Evolutionary conservation across 2,888 invertebrate genomes (phyloP).

Genomic region (Leistus spinibarbis): DNA sequence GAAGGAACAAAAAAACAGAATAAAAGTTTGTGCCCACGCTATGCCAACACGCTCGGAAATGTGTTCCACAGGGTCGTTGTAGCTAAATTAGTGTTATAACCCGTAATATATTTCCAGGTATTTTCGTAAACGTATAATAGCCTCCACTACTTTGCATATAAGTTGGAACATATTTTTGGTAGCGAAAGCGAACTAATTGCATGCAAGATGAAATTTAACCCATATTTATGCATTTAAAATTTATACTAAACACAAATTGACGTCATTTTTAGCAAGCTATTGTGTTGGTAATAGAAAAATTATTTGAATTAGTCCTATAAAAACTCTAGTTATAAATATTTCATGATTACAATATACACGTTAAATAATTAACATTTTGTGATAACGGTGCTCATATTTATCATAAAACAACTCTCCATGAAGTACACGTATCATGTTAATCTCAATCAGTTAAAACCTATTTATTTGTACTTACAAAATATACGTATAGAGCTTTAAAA

Average conservation of each 20-base stretch:
- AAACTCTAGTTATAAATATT: too few species aligned
- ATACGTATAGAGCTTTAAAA: neutral
- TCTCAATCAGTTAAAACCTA: too few species aligned
- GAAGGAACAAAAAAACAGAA: neutral
- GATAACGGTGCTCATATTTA: too few species aligned
- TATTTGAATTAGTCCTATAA: too few species aligned
- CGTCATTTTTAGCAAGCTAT: neutral
- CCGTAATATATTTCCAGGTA: constrained; percentile 15
- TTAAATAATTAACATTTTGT: too few species aligned
- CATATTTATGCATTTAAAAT: neutral
- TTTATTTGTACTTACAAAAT: too few species aligned
- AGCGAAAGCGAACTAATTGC: neutral
- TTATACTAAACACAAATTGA: neutral
- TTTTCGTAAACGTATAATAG: constrained; percentile 11
- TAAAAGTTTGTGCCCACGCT: neutral
- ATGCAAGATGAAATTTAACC: constrained; percentile 7
- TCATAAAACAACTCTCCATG: too few species aligned
- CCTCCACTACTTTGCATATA: constrained; percentile 7
- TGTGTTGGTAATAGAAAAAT: neutral
- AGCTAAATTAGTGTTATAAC: constrained; percentile 11
- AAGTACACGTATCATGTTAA: too few species aligned
- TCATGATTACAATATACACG: too few species aligned
- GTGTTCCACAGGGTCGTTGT: neutral
- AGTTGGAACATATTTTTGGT: constrained; percentile 9
- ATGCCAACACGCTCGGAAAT: constrained; percentile 1